Evolutionary conservation across 2,888 invertebrate species (phyloP), one percentile per base, ranked within the genome.

Genomic region (Schizotus pectinicornis): DNA sequence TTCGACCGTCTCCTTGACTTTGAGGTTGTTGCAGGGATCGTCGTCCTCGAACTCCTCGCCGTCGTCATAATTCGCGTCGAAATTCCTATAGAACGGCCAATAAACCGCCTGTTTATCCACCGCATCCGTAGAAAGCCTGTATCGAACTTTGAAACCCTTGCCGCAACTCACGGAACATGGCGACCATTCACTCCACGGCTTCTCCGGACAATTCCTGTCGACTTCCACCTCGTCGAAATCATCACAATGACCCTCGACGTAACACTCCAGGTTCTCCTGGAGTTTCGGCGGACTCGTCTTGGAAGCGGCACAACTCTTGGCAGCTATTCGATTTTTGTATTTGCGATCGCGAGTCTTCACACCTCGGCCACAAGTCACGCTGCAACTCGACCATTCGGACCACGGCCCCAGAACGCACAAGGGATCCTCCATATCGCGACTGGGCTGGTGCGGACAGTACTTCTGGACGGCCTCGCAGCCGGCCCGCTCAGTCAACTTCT

Each of bases 151-250:
- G 13, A 83, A 82, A 0, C 93, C 94, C 65, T 87, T 88, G 1
- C 92, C 94, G 75, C 94, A 95, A 0, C 86, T 85, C 22, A 87
- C 86, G 8, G 90, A 86, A 76, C 94, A 94, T 1, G 91, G 88
- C 1, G 91, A 88, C 92, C 94, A 94, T 7, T 84, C 82, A 42
- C 90, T 88, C 94, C 94, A 94, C 2, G 83, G 78, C 0, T 87
- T 84, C 55, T 88, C 85, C 5, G 82, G 83, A 72, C 94, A 94
- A 12, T 64, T 55, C 22, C 62, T 61, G 8, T 62, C 57, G 9
- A 57, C 56, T n/a, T 68, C 64, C 13, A 39, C 52, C 1, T 45
- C 56, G 7, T 69, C 67, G 3, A 64, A 66, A 35, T 71, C 74
- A 68, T 79, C 79, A 65, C 79, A 74, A 35, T 68, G 67, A 58